Base-by-base conservation (phyloP, 1,140 invertebrate species). In the Drosophila littoralis region DNA sequence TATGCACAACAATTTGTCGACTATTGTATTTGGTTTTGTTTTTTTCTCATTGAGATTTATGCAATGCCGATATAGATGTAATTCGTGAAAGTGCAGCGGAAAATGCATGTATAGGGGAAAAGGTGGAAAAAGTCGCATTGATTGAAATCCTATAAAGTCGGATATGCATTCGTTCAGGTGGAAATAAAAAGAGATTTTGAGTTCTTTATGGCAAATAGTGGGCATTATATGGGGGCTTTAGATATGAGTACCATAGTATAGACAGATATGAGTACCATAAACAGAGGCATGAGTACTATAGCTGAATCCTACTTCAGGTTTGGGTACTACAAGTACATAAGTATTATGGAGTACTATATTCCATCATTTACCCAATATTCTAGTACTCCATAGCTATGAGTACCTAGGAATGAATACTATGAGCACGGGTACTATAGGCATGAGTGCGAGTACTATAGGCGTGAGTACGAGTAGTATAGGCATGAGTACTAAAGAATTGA, bases 1-100 rank as follows among this genome's bases (percentile, higher is more conserved):
- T 68, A 40, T 60, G 57, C 55, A 51, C 59, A 70, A 73, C 67
- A 73, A 88, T 83, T 83, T 83, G 81, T 79, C 72, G 76, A 72
- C 68, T 50, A 64, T 79, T 73, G 60, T 54, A 40, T 54, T 45
- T 63, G 58, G 64, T 36, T 59, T 58, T 55, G n/a, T 66, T 9
- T 38, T 8, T 22, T 72, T 33, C 22, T 32, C 55, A 73, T 60
- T 66, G 42, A 36, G 65, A 70, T 83, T 83, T 82, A 86, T 88
- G 84, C 79, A 86, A 88, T 76, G 33, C 45, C 60, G 33, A 63
- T 46, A 73, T 65, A 58, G 33, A 63, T 46, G 68, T 65, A 58
- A 73, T 54, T 60, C 51, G 59, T 38, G 43, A 54, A 68, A 43
- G 32, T 55, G 9, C 13, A 67, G 61, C 45, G 48, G 32, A 71